Percentiles rank a stretch among this genome's conserved stretches.
Evolutionary conservation across 1,140 invertebrate genomes (phyloP).

Genomic region (Panagrolaimus sp.): DNA sequence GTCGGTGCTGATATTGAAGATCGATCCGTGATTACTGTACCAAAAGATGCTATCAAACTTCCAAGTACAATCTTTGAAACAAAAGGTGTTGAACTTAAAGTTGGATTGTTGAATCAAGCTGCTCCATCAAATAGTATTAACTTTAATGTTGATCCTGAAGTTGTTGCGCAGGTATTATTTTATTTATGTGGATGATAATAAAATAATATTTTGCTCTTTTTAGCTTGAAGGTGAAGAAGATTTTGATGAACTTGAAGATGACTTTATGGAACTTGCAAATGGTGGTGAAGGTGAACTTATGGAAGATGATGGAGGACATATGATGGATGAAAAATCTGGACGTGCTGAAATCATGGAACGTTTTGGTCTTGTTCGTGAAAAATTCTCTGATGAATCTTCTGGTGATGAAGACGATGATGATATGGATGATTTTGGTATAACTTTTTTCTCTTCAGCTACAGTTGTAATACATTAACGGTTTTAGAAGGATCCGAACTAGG

Average conservation of each 20-base stretch:
- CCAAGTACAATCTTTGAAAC: slow-evolving; percentile 84
- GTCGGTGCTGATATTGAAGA: slow-evolving; percentile 61
- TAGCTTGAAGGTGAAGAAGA: slow-evolving; percentile 84
- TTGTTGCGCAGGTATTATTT: slow-evolving; percentile 76
- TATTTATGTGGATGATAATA: too few species aligned
- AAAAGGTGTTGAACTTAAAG: slow-evolving; percentile 75
- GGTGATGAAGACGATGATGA: neutral
- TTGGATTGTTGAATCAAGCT: slow-evolving; percentile 81
- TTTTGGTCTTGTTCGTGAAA: slow-evolving; percentile 40
- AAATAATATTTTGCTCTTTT: too few species aligned
- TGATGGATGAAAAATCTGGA: slow-evolving; percentile 32
- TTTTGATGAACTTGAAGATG: slow-evolving; percentile 77
- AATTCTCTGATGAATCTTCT: slow-evolving; percentile 34
- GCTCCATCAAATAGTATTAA: slow-evolving; percentile 70
- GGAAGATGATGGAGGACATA: slow-evolving; percentile 24
- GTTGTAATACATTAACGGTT: slow-evolving; percentile 60
- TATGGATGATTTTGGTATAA: slow-evolving; percentile 3
- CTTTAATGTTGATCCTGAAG: slow-evolving; percentile 81
- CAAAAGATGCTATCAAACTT: slow-evolving; percentile 59
- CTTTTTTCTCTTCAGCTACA: neutral
- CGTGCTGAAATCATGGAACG: slow-evolving; percentile 4
- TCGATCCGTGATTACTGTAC: slow-evolving; percentile 42
- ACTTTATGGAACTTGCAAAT: slow-evolving; percentile 78
- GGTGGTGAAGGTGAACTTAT: slow-evolving; percentile 61
- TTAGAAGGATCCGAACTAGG: neutral